Percentiles rank a stretch among this genome's conserved stretches.
These are phyloP conservation scores for Octodon degus DNA, from an alignment of 2,113 vertebrate genomes.

Conservation along the genomic window DNA sequence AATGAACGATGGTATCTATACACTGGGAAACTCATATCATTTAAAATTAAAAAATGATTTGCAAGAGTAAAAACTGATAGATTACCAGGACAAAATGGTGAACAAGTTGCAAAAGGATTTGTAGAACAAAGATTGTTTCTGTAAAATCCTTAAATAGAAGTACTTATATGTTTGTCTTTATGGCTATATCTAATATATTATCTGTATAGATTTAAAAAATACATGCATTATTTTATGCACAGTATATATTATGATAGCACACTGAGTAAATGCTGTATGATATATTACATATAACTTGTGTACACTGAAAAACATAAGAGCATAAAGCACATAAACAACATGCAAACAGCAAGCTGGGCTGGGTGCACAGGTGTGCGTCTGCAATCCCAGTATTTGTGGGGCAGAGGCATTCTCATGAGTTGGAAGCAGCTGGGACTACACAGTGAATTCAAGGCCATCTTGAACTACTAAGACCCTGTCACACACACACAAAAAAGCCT, in stretches of 20 bases:
- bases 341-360: not conserved
- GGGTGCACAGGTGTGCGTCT: not conserved
- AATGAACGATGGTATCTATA: not conserved
- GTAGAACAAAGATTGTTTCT: not conserved
- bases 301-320: not conserved
- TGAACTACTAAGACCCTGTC: not conserved
- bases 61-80: not conserved
- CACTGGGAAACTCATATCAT: not conserved
- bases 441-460: not conserved
- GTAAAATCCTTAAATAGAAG: not conserved
- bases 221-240: not conserved
- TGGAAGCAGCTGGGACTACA: not conserved
- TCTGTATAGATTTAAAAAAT: not conserved
- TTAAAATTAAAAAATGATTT: not conserved
- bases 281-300: not conserved
- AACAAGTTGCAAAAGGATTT: not conserved
- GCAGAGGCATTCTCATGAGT: not conserved
- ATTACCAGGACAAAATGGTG: not conserved
- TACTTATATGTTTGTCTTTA: not conserved
- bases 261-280: not conserved
- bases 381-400: not conserved
- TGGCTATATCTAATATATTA: not conserved
- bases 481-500: not conserved
- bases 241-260: not conserved
- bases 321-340: conserved; percentile 24